These are phyloP conservation scores for Babyrousa celebensis DNA, from an alignment of 2,797 vertebrate genomes.

Conservation along the genomic window DNA sequence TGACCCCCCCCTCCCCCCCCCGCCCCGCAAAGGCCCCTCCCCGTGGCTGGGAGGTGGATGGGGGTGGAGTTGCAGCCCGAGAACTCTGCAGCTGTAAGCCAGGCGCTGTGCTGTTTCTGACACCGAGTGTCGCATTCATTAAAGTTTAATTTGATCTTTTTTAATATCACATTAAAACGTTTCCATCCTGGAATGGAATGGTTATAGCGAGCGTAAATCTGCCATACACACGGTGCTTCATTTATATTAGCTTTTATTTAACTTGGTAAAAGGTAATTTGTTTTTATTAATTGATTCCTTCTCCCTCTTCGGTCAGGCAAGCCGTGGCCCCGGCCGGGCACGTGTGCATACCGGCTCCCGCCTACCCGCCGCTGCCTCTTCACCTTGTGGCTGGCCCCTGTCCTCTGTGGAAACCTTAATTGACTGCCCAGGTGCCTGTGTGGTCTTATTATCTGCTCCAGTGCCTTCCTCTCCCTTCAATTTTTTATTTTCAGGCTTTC, in stretches of 20 bases:
- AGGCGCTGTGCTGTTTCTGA: constrained; percentile 51
- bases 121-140: constrained; percentile 83
- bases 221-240: constrained; percentile 80
- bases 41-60: neutral
- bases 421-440: neutral
- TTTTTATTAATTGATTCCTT: constrained; percentile 88
- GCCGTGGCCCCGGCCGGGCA: neutral
- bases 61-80: neutral
- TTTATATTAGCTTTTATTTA: constrained; percentile 90
- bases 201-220: constrained; percentile 87
- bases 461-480: neutral
- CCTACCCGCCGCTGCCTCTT: neutral
- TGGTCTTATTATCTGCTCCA: neutral
- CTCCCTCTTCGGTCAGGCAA: constrained; percentile 34
- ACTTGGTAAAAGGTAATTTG: constrained; percentile 89
- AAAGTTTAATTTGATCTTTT: constrained; percentile 89
- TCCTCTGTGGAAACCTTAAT: neutral
- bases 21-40: no score
- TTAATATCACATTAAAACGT: constrained; percentile 87
- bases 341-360: fast-evolving
- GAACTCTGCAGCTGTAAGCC: neutral
- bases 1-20: no score
- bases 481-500: neutral
- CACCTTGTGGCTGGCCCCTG: fast-evolving
- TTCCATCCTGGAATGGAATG: constrained; percentile 81